Evolutionary conservation across 2,888 invertebrate genomes (phyloP).

Genomic region (Stegophylla sp.): DNA sequence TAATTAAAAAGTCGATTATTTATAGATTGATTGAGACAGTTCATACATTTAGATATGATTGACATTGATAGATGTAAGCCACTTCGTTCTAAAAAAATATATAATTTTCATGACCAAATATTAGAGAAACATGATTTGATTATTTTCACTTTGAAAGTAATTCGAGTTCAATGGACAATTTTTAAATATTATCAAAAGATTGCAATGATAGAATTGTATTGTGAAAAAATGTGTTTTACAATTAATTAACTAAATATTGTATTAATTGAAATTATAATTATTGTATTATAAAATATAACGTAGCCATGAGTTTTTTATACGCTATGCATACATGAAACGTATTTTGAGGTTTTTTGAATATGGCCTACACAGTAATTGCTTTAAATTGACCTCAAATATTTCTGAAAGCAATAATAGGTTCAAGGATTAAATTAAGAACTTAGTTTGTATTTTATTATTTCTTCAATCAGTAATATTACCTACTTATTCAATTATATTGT

Average conservation of each 20-base stretch:
- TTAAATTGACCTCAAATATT: constrained; percentile 25
- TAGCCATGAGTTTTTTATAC: constrained; percentile 32
- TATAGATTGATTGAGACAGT: too few species aligned
- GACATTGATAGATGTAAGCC: too few species aligned
- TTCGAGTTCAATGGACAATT: not conserved
- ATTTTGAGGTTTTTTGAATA: constrained; percentile 6
- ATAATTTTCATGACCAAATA: not conserved
- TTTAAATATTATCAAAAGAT: too few species aligned
- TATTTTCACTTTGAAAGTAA: not conserved
- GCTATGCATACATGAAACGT: constrained; percentile 20
- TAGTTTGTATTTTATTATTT: not conserved
- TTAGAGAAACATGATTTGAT: not conserved
- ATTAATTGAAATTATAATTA: not conserved
- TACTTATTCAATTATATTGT: not conserved
- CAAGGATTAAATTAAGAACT: constrained; percentile 12
- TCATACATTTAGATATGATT: too few species aligned
- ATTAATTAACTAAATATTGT: not conserved
- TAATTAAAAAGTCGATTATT: too few species aligned
- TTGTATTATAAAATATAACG: not conserved
- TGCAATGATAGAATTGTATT: too few species aligned
- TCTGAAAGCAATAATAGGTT: not conserved
- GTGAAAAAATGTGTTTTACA: not conserved
- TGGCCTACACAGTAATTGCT: constrained; percentile 33
- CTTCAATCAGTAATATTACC: not conserved
- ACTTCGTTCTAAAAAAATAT: too few species aligned